Conservation (phyloP, 2,888 invertebrate genomes). For the Bhutanitis thaidina region DNA sequence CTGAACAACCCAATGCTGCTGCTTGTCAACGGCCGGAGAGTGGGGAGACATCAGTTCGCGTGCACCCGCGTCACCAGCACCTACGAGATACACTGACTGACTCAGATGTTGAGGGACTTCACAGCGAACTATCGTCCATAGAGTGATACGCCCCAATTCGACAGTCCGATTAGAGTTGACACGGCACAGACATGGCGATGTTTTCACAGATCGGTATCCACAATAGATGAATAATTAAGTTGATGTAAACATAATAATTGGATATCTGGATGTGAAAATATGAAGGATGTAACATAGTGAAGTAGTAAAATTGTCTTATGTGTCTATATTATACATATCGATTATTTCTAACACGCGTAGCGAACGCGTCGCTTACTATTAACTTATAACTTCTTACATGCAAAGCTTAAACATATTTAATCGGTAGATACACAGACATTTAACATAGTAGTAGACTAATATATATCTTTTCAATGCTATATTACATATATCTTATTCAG, state of each 20-base stretch:
- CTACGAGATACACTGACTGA: conserved; percentile 75
- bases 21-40: conserved; percentile 87
- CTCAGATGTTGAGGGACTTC: conserved; percentile 3
- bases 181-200: too few species aligned
- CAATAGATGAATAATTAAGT: too few species aligned
- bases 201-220: too few species aligned
- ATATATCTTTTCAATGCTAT: too few species aligned
- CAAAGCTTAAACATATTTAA: too few species aligned
- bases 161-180: neutral
- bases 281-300: neutral
- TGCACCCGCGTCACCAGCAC: conserved; percentile 83
- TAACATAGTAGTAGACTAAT: too few species aligned
- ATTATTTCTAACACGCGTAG: too few species aligned
- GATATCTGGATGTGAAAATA: neutral
- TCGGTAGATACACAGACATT: too few species aligned
- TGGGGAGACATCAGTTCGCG: conserved; percentile 83
- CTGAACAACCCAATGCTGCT: conserved; percentile 88
- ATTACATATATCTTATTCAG: too few species aligned
- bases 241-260: neutral
- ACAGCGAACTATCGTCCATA: neutral
- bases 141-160: neutral
- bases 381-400: too few species aligned
- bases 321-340: neutral
- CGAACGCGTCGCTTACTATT: too few species aligned
- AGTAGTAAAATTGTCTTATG: neutral